These are phyloP conservation scores for Limosa lapponica DNA, from an alignment of 2,797 vertebrate species.

Conservation along the genomic window DNA sequence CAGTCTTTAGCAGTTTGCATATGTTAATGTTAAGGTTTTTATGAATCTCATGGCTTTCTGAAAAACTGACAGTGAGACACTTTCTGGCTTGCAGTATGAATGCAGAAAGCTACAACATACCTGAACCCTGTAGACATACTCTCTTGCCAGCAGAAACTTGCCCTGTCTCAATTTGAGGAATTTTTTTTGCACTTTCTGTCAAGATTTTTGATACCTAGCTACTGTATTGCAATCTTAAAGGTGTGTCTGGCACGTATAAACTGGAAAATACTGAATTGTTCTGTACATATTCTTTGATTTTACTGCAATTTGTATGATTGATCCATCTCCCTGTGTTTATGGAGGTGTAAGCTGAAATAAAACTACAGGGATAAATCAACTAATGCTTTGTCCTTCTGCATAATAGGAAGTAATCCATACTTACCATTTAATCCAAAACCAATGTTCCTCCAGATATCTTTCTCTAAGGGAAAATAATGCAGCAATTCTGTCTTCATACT, in stretches of 20 bases:
- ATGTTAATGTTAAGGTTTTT: background rate
- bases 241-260: background rate
- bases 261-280: background rate
- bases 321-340: background rate
- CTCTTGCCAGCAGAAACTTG: background rate
- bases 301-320: background rate
- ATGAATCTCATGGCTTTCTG: background rate
- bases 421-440: constrained; percentile 88
- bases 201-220: background rate
- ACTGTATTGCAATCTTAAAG: background rate
- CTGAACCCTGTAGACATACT: background rate
- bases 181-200: background rate
- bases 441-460: constrained; percentile 70
- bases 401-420: background rate
- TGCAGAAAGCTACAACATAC: background rate
- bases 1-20: background rate
- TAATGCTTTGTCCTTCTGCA: background rate
- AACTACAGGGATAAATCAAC: background rate
- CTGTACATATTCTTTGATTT: background rate
- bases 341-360: background rate
- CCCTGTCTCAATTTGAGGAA: background rate
- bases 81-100: background rate
- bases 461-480: constrained; percentile 68
- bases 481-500: constrained; percentile 76
- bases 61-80: background rate